phyloP scores from a whole-genome alignment of 2,888 invertebrate species.

The Steinernema carpocapsae region DNA sequence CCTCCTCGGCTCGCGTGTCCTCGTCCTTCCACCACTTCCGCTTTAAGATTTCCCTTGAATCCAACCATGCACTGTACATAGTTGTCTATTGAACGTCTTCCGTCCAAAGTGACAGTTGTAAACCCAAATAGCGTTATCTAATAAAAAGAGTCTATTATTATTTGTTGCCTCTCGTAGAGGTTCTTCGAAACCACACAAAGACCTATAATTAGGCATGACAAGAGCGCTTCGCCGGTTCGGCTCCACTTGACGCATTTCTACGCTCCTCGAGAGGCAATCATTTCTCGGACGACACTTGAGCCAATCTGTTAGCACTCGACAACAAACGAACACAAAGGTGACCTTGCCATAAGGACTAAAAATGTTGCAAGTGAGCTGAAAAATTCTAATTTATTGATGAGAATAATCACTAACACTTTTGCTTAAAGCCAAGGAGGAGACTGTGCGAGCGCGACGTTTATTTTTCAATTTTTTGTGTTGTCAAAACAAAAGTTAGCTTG shows the following conservation, averaged over 20 bases:
- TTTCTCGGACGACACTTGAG: slow-evolving; percentile 26
- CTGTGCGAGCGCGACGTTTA: slow-evolving; percentile 19
- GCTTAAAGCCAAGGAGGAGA: background rate
- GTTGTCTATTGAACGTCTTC: slow-evolving; percentile 8
- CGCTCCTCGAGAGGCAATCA: slow-evolving; percentile 31
- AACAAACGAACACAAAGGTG: slow-evolving; percentile 27
- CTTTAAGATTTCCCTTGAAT: slow-evolving; percentile 22
- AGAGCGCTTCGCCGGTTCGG: slow-evolving; percentile 26
- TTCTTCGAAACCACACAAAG: background rate
- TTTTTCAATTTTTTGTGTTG: slow-evolving; percentile 24
- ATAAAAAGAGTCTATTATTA: slow-evolving; percentile 31
- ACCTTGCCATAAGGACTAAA: slow-evolving; percentile 24
- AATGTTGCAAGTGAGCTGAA: background rate
- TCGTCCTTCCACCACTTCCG: slow-evolving; percentile 16
- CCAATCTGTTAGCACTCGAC: slow-evolving; percentile 29
- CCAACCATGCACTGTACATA: slow-evolving; percentile 26
- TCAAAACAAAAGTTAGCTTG: slow-evolving; percentile 25
- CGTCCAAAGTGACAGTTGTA: slow-evolving; percentile 20
- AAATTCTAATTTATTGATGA: slow-evolving; percentile 31
- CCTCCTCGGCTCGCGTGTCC: background rate
- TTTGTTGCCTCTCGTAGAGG: background rate
- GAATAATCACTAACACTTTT: slow-evolving; percentile 9
- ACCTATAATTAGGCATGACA: slow-evolving; percentile 32
- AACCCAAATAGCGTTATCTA: slow-evolving; percentile 30
- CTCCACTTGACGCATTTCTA: slow-evolving; percentile 32